Conservation (phyloP, 1,140 invertebrate species). For the Luehdorfia chinensis region DNA sequence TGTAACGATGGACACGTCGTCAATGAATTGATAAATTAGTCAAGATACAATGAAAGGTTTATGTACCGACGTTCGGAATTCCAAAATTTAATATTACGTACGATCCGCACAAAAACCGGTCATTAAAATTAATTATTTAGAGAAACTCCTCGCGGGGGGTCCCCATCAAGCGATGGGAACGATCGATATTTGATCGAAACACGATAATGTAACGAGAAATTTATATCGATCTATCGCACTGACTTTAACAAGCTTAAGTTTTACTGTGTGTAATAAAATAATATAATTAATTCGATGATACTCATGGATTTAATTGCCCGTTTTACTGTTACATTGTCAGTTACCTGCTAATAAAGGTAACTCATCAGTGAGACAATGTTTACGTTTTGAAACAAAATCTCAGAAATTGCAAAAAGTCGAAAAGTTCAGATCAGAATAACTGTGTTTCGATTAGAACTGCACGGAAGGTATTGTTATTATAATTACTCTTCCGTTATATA, state of each 20-base stretch:
- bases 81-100: constrained; percentile 1
- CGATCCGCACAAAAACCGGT: constrained; percentile 10
- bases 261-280: constrained; percentile 7
- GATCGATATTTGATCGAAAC: constrained; percentile 13
- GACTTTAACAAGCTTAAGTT: constrained; percentile 3
- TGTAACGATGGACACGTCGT: no score
- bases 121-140: constrained; percentile 28
- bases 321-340: no score
- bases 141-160: constrained; percentile 14
- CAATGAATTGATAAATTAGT: no score
- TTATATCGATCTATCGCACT: constrained; percentile 3
- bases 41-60: no score
- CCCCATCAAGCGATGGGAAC: constrained; percentile 2
- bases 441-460: no score
- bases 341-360: no score
- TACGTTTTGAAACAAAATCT: no score
- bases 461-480: no score
- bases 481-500: no score
- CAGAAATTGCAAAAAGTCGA: no score
- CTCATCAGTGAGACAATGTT: no score
- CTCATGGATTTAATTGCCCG: constrained; percentile 1
- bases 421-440: no score
- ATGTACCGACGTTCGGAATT: background rate
- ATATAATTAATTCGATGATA: constrained; percentile 7
- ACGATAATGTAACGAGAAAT: constrained; percentile 10